Evolutionary conservation across 2,113 vertebrate genomes (phyloP), one percentile per base, ranked within the genome.

Genomic region (Azemiops feae): DNA sequence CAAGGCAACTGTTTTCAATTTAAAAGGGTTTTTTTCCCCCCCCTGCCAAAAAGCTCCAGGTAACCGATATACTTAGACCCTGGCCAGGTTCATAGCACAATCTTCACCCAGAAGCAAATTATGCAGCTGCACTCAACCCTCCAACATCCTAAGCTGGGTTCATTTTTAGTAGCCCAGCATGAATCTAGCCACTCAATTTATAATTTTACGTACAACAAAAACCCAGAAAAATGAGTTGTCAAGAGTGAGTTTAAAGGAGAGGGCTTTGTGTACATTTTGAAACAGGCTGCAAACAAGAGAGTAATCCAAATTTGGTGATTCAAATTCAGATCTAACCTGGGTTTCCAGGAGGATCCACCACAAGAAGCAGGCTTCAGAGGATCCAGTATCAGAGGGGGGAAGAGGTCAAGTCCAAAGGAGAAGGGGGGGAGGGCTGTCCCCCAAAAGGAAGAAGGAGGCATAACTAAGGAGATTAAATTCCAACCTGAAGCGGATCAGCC

Each of bases 371-470:
- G 11, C 23, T 47, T 64, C 30, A 16, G n/a, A 64, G 43, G 45
- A 64, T 43, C 25, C 57, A 20, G 3, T 16, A 64, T 10, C 16
- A 64, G 43, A 90, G 89, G 1, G 12, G 30, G 57, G n/a, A n/a
- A 89, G 39, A 53, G n/a, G 34, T 54, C 43, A 88, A 88, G 14
- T 34, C 2, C 0, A 0, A 30, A 54, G 52, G n/a, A 53, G 20
- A 53, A 4, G 11, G 1, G 12, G 0, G 3, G 1, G 34, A 6
- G 1, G 18, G 7, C 7, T 34, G 53, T n/a, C 34, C n/a, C 30
- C 18, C 27, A 34, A 34, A 27, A 11, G 5, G 22, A 53, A 64
- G 55, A 6, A 86, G 23, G 4, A 34, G 6, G 27, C 18, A n/a
- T 20, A 12, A 45, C 10, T 22, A 86, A 86, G 43, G 10, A 25